Evolutionary conservation across 2,888 invertebrate species (phyloP).

Genomic region (Poecilobothrus nobilitatus): DNA sequence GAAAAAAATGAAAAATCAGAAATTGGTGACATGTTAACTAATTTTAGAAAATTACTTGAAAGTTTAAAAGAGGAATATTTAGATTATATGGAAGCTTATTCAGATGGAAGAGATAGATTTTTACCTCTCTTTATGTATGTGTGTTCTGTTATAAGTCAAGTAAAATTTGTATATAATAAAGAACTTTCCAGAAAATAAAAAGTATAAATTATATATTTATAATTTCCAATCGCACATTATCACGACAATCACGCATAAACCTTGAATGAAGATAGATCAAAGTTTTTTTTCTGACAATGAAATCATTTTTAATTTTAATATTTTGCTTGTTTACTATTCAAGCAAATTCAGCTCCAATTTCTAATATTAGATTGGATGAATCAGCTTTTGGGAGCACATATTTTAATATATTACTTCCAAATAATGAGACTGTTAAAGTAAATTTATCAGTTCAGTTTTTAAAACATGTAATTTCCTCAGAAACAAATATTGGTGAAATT

Average conservation of each 20-base stretch:
- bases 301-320: not conserved
- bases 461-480: slow-evolving; percentile 3
- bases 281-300: not conserved
- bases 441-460: slow-evolving; percentile 10
- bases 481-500: slow-evolving; percentile 11
- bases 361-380: slow-evolving; percentile 1
- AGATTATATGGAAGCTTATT: not conserved
- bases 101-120: not conserved
- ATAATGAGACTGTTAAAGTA: slow-evolving; percentile 12
- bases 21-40: not conserved
- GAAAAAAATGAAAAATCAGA: not conserved
- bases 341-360: not conserved
- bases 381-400: not conserved
- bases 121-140: not conserved
- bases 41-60: not conserved
- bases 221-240: not conserved
- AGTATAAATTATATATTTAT: not conserved
- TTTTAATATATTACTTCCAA: slow-evolving; percentile 15
- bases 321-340: not conserved
- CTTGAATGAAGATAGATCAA: not conserved
- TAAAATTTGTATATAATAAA: not conserved
- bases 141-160: not conserved
- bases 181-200: not conserved
- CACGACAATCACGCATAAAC: no score
- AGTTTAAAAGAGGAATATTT: not conserved